A percentile compares a stretch with the other conserved stretches of the same genome.
phyloP scores from a whole-genome alignment of 2,113 vertebrate genomes.

The Coregonus clupeaformis region DNA sequence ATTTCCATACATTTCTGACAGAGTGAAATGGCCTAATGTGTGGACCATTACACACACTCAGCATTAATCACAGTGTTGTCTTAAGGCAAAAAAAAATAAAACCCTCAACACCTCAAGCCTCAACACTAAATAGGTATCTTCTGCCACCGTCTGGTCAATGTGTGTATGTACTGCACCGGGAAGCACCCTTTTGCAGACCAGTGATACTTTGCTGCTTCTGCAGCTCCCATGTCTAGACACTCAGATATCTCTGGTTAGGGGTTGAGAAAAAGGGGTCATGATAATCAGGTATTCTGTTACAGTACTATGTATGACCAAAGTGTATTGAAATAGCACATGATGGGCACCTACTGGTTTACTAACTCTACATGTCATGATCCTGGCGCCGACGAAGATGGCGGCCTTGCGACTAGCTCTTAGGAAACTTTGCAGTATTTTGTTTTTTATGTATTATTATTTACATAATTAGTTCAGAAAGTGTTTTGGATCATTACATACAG shows the following conservation, averaged over 20 bases:
- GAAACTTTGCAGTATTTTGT: no score
- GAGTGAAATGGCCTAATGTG: no score
- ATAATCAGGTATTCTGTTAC: neutral
- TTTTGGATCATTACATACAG: no score
- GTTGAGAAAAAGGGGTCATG: neutral
- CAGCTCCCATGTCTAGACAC: neutral
- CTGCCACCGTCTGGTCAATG: conserved; percentile 30
- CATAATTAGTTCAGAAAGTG: no score
- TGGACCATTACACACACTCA: neutral
- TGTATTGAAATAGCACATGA: neutral
- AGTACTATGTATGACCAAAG: neutral
- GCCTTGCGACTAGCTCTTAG: no score
- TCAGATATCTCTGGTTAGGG: neutral
- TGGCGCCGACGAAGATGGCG: no score
- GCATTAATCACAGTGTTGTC: neutral
- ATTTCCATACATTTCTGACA: no score
- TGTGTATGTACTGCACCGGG: neutral
- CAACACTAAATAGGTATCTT: neutral
- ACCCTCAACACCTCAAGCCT: neutral
- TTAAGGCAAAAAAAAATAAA: neutral
- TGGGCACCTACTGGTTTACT: neutral
- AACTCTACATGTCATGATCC: neutral
- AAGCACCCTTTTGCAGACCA: no score
- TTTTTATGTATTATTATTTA: no score
- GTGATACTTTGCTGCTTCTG: no score